Percentiles rank a stretch among this genome's conserved stretches.
Conservation (phyloP, 2,888 invertebrate genomes). For the Brachypterus glaber region DNA sequence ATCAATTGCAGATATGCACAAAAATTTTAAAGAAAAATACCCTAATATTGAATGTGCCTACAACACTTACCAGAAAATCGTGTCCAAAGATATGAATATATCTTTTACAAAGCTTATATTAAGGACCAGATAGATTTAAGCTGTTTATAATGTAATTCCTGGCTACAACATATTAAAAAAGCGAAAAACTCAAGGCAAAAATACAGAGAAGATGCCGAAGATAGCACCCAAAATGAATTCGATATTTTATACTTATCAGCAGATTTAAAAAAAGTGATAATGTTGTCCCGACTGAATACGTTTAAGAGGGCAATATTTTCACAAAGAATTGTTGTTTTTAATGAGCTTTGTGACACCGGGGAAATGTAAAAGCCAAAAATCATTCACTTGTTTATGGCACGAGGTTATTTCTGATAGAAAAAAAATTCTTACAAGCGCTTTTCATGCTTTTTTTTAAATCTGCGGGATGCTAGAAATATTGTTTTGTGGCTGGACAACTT, state of each 20-base stretch:
- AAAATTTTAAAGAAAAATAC: constrained; percentile 13
- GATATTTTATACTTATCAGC: too few species aligned
- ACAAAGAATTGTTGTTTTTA: constrained; percentile 18
- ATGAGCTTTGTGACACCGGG: constrained; percentile 23
- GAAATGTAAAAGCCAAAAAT: constrained; percentile 13
- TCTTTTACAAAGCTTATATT: constrained; percentile 20
- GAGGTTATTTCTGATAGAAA: constrained; percentile 28
- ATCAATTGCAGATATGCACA: constrained; percentile 13
- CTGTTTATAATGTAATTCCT: constrained; percentile 10
- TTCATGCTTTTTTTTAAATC: constrained; percentile 13
- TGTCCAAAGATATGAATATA: constrained; percentile 16
- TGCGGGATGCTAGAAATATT: constrained; percentile 13
- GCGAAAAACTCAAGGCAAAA: constrained; percentile 7
- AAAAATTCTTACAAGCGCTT: constrained; percentile 20
- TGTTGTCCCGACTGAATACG: constrained; percentile 19
- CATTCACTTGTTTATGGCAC: constrained; percentile 24
- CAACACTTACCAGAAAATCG: too few species aligned
- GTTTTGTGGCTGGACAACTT: constrained; percentile 19
- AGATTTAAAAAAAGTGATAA: constrained; percentile 16
- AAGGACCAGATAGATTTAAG: too few species aligned
- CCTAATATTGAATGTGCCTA: constrained; percentile 15
- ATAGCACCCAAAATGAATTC: too few species aligned
- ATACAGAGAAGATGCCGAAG: constrained; percentile 8
- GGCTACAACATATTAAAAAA: constrained; percentile 8
- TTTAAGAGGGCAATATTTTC: constrained; percentile 21